Evolutionary conservation across 2,888 invertebrate species (phyloP), one percentile per base, ranked within the genome.

Genomic region (Caprella mutica): DNA sequence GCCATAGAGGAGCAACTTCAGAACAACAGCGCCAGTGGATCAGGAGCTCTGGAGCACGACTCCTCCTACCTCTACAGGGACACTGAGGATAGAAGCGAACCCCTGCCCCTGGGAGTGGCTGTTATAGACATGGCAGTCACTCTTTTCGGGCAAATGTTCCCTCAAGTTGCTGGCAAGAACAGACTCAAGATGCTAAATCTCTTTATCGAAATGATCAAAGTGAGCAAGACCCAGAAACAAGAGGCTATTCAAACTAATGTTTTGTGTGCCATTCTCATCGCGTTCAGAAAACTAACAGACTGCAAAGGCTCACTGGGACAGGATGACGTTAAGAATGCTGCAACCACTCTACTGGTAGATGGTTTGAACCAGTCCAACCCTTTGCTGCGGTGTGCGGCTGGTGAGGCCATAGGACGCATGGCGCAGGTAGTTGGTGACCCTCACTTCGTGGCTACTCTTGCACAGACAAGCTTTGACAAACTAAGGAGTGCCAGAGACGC

Each of bases 1-100:
- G 86, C 86, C 46, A 91, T 97, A 66, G 97, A 97, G 75, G 94
- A 96, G 76, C 96, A 96, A 93, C 75, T 96, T 44, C 89, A 93
- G 73, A 87, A 92, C 2, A 86, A 92, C 70, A 92, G 92, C 72
- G 92, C 93, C 5, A 87, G 91, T 53, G 94, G 94, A 3, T 93
- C 94, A 2, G 92, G 94, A 40, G 93, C 97, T 8, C 74, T 98
- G 66, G 97, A 98, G 73, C 96, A 98, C 72, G 97, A 98, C 76
- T 82, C 90, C 2, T 90, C 93, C 71, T 88, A 87, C 69, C 76
- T 98, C 57, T 96, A 90, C 76, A 81, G 85, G 46, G 81, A 82
- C 52, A 27, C 66, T 38, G 59, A 65, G 12, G 65, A 81, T 79
- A 74, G 80, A 65, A 85, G 86, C 0, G 85, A 86, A 30, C 87